phyloP scores from a whole-genome alignment of 2,888 invertebrate genomes.

The Acleris emargana region DNA sequence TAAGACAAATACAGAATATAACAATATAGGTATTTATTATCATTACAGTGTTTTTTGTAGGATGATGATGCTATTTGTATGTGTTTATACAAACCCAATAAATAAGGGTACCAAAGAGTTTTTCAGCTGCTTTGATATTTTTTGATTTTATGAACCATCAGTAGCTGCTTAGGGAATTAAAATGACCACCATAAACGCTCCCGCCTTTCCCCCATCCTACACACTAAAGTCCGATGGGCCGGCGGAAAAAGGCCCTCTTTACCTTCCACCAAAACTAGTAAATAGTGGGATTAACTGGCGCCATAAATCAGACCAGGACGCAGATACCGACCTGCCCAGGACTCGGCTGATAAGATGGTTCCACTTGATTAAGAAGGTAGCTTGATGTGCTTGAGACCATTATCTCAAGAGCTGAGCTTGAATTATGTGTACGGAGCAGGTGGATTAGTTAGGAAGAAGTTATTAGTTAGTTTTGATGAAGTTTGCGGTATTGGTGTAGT shows the following conservation, averaged over 20 bases:
- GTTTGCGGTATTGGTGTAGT: neutral
- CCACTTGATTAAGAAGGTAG: conserved; percentile 28
- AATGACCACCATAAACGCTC: neutral
- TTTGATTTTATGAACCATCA: too few species aligned
- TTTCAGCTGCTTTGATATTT: too few species aligned
- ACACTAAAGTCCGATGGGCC: conserved; percentile 31
- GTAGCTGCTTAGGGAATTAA: too few species aligned
- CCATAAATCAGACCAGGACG: conserved; percentile 37
- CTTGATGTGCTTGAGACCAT: conserved; percentile 14
- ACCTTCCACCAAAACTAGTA: conserved; percentile 41
- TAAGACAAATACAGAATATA: too few species aligned
- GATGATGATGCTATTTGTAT: too few species aligned
- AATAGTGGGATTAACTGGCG: conserved; percentile 40
- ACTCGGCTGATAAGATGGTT: conserved; percentile 24
- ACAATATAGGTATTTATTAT: too few species aligned
- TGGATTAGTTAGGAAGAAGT: neutral
- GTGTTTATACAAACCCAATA: too few species aligned
- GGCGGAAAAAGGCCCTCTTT: conserved; percentile 39
- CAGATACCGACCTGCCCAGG: conserved; percentile 22
- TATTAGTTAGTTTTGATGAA: neutral
- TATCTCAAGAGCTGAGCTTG: conserved; percentile 20
- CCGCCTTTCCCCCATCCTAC: neutral
- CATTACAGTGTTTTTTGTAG: too few species aligned
- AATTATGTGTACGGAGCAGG: conserved; percentile 3
- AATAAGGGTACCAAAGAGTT: too few species aligned